Base-by-base conservation (phyloP, 2,888 invertebrate genomes). In the Leistus spinibarbis region DNA sequence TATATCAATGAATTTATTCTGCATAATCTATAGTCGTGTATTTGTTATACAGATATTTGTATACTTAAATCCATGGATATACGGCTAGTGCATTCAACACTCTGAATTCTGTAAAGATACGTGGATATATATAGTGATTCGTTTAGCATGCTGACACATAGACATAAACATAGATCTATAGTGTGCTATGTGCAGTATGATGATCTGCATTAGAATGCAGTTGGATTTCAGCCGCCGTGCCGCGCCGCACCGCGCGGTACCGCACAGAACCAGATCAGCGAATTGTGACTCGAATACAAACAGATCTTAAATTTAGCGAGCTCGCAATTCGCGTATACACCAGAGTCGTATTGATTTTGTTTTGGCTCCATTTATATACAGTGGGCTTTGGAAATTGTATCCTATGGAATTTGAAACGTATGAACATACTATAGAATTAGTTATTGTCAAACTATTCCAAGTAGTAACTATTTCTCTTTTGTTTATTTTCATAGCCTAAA, bases 251-350 rank as follows among this genome's bases (percentile, higher is more conserved):
- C 40, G 13, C 40, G 13, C 40, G 13, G 10, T 10, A 7, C 7
- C 40, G 13, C 40, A 40, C 40, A 40, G 10, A 40, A 40, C 40
- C 57, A 70, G 70, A 70, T 54, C 63, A 22, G 63, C 20, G 63
- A 27, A 69, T 69, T 70, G 70, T 63, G 70, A 27, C 16, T 53
- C 22, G 70, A 70, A 70, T 70, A 70, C 63, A 70, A 70, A 62
- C 62, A 62, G 54, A 70, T 70, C 70, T 63, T 60, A 70, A 70
- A 53, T 63, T 60, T 27, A 69, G 68, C 56, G 56, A 56, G 17
- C 23, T 13, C 64, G 22, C 23, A 19, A 69, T n/a, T n/a, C n/a
- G n/a, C n/a, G n/a, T n/a, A n/a, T n/a, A n/a, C n/a, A n/a, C n/a
- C n/a, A 17, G 57, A 57, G 27, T 53, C 53, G 70, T 70, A 70